Evolutionary conservation across 2,888 invertebrate genomes (phyloP).

Genomic region (Tetropium fuscum): DNA sequence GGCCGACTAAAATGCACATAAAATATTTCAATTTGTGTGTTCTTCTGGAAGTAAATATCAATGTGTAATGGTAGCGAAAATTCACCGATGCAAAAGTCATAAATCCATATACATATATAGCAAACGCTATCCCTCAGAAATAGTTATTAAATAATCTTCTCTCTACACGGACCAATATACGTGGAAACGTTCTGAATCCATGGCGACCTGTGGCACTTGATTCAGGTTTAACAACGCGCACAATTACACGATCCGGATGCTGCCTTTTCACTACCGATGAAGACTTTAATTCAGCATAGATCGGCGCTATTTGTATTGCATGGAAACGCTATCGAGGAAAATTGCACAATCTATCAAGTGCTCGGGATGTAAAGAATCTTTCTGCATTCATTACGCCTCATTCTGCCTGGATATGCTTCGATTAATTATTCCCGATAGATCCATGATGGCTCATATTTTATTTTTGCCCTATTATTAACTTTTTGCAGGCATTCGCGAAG

Average conservation of each 20-base stretch:
- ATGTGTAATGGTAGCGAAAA: too few species aligned
- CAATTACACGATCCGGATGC: constrained; percentile 30
- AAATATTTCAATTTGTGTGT: too few species aligned
- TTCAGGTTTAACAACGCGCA: neutral
- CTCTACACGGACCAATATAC: too few species aligned
- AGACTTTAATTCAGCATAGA: constrained; percentile 37
- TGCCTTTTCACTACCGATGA: constrained; percentile 31
- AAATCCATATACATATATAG: too few species aligned
- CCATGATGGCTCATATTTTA: constrained; percentile 12
- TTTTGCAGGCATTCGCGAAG: too few species aligned
- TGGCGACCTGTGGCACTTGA: neutral
- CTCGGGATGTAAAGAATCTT: constrained; percentile 31
- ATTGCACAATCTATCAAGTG: constrained; percentile 35
- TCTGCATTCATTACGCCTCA: constrained; percentile 32
- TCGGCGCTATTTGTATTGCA: constrained; percentile 24
- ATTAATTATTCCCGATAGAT: constrained; percentile 22
- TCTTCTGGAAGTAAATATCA: too few species aligned
- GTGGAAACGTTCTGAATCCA: too few species aligned
- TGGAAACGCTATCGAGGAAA: constrained; percentile 32
- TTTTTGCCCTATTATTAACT: too few species aligned
- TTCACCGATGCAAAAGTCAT: too few species aligned
- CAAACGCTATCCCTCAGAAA: too few species aligned
- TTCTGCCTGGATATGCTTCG: constrained; percentile 7
- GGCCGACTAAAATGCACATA: too few species aligned
- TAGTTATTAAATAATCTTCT: too few species aligned